phyloP scores from a whole-genome alignment of 2,113 vertebrate species.

The human region DNA sequence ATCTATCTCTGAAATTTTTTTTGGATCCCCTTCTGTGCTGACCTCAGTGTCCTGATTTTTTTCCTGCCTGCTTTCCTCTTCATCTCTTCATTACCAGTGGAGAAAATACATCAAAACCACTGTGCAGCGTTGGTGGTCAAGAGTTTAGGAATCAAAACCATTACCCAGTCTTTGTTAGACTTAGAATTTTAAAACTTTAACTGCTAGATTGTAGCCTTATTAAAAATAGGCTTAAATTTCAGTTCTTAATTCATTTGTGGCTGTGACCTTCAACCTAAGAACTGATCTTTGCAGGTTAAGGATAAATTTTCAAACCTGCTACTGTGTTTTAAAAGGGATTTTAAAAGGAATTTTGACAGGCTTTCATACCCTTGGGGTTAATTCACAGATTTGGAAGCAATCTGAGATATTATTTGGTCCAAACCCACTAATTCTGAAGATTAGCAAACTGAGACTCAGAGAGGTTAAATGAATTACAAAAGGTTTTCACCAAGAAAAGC shows the following conservation, averaged over 20 bases:
- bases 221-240: conserved; percentile 45
- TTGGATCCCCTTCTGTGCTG: not conserved
- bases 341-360: not conserved
- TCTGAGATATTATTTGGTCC: not conserved
- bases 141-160: not conserved
- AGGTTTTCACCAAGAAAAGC: not conserved
- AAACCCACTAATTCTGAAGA: conserved; percentile 6
- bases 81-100: not conserved
- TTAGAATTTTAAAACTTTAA: conserved; percentile 23
- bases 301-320: conserved; percentile 20
- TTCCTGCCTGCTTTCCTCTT: not conserved
- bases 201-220: not conserved
- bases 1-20: not conserved
- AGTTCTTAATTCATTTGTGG: conserved; percentile 19
- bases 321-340: conserved; percentile 20
- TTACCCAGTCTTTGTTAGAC: not conserved
- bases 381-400: conserved; percentile 33
- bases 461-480: conserved; percentile 3
- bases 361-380: conserved; percentile 22
- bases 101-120: conserved; percentile 30
- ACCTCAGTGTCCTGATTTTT: conserved; percentile 36
- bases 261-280: not conserved
- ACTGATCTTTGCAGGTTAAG: not conserved
- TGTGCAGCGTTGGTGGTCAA: not conserved
- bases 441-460: conserved; percentile 13